Conservation (phyloP, 2,888 invertebrate genomes). For the Agonopterix subpropinquella region DNA sequence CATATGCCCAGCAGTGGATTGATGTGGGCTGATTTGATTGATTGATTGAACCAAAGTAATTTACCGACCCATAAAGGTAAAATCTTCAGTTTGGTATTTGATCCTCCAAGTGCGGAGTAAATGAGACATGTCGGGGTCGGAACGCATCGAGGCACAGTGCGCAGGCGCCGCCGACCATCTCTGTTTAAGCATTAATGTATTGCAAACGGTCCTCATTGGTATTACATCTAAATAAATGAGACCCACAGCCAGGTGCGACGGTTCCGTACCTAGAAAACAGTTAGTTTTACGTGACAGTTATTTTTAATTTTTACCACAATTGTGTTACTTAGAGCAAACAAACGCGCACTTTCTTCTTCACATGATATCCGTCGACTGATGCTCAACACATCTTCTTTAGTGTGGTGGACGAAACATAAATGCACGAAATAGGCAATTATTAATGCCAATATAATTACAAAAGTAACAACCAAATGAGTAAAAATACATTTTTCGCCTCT, state of each 20-base stretch:
- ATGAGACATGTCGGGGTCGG: conserved; percentile 33
- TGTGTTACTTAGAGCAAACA: background rate
- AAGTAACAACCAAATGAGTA: conserved; percentile 36
- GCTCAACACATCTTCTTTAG: conserved; percentile 18
- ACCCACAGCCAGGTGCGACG: background rate
- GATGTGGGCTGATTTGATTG: too few species aligned
- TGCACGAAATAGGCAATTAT: conserved; percentile 37
- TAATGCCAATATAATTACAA: conserved; percentile 29
- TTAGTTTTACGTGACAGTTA: background rate
- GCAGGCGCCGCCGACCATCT: conserved; percentile 46
- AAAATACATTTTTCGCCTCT: conserved; percentile 57
- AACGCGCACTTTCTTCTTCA: background rate
- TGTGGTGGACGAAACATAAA: conserved; percentile 32
- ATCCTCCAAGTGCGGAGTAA: conserved; percentile 33
- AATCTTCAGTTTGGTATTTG: conserved; percentile 19
- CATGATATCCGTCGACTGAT: too few species aligned
- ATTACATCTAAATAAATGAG: conserved; percentile 4
- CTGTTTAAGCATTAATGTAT: conserved; percentile 27
- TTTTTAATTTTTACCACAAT: background rate
- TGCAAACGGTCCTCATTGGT: conserved; percentile 25
- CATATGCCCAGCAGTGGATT: too few species aligned
- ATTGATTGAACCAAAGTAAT: too few species aligned
- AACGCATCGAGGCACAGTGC: conserved; percentile 37
- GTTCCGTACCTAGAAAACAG: background rate
- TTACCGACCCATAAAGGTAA: too few species aligned